These are phyloP conservation scores for Aphrocallistes beatrix DNA, from an alignment of 37 sponge, comb jelly and placozoan species.

Conservation along the genomic window DNA sequence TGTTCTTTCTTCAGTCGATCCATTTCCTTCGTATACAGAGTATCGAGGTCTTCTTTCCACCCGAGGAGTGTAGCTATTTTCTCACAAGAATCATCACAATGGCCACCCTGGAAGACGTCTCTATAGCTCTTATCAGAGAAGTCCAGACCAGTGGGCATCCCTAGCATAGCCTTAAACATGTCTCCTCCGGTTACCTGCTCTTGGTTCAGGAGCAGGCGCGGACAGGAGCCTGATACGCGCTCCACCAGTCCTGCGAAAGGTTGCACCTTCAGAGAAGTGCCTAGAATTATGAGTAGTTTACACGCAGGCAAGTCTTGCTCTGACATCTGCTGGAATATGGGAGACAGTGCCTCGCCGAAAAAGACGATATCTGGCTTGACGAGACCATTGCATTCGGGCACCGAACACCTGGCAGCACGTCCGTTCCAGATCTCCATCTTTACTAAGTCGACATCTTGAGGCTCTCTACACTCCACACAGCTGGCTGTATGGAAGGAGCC, in stretches of 20 bases:
- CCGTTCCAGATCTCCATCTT: constrained; percentile 5
- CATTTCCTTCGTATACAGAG: not conserved
- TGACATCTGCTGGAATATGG: constrained; percentile 30
- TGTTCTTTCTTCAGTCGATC: not conserved
- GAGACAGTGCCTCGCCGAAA: constrained; percentile 78
- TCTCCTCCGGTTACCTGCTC: constrained; percentile 35
- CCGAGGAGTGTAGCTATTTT: constrained; percentile 61
- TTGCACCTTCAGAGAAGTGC: constrained; percentile 78
- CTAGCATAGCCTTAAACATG: constrained; percentile 51
- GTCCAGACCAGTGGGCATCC: constrained; percentile 49
- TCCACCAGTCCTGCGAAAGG: constrained; percentile 77
- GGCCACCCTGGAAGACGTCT: constrained; percentile 62
- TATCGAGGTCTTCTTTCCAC: constrained; percentile 40
- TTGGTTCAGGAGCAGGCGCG: constrained; percentile 75
- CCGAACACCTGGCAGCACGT: too few species aligned
- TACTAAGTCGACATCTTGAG: not conserved
- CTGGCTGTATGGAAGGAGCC: constrained; percentile 76
- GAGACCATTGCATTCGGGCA: not conserved
- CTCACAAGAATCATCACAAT: constrained; percentile 69
- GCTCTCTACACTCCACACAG: constrained; percentile 55
- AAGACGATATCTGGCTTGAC: constrained; percentile 69
- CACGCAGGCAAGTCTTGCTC: constrained; percentile 5
- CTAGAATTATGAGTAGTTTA: constrained; percentile 72
- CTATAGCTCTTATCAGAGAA: constrained; percentile 66
- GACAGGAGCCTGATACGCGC: constrained; percentile 55